These are phyloP conservation scores for Mus spicilegus DNA, from an alignment of 2,113 vertebrate genomes.

Conservation along the genomic window DNA sequence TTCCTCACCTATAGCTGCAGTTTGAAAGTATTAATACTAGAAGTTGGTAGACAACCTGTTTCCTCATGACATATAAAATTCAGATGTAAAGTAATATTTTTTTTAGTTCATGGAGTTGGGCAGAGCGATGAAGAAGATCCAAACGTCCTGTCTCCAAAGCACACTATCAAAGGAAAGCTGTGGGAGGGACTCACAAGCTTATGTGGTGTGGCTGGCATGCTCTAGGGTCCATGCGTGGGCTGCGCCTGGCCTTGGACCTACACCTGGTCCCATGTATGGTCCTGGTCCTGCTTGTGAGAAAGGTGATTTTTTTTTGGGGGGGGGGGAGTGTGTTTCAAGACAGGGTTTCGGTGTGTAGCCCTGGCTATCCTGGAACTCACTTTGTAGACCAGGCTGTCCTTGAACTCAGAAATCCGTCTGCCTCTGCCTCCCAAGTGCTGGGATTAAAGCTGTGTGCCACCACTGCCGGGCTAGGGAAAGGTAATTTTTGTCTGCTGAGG, in stretches of 20 bases:
- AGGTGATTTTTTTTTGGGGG: too few relatives aligned
- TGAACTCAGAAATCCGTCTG: too few relatives aligned
- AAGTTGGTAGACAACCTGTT: neutral
- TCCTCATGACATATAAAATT: slow-evolving; percentile 33
- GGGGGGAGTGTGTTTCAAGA: too few relatives aligned
- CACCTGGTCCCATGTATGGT: neutral
- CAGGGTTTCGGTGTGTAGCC: too few relatives aligned
- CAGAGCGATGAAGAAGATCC: neutral
- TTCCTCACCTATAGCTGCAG: neutral
- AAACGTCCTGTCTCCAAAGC: neutral
- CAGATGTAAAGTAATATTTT: neutral
- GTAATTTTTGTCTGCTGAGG: neutral
- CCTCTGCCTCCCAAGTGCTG: too few relatives aligned
- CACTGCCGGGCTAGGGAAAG: neutral
- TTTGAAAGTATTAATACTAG: slow-evolving; percentile 36
- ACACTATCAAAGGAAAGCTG: neutral
- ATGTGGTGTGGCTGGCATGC: neutral
- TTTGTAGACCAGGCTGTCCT: too few relatives aligned
- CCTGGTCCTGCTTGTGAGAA: neutral
- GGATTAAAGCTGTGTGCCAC: too few relatives aligned
- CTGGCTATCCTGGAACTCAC: too few relatives aligned
- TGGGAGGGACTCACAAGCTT: neutral
- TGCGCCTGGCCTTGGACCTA: neutral
- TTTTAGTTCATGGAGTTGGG: neutral
- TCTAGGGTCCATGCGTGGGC: neutral